Evolutionary conservation across 1,140 invertebrate species (phyloP), one percentile per base, ranked within the genome.

Genomic region (Hylaeus anthracinus): DNA sequence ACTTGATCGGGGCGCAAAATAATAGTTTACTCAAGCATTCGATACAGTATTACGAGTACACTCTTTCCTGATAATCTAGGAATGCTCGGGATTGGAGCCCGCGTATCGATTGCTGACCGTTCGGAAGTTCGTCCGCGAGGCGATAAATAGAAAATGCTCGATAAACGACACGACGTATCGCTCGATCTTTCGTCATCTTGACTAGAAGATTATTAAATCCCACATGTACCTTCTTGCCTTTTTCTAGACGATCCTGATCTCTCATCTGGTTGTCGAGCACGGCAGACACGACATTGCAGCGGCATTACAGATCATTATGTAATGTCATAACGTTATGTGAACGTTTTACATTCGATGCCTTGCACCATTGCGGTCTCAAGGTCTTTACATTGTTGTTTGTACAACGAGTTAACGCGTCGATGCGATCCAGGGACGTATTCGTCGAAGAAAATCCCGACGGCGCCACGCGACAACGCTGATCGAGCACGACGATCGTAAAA

Each of bases 361-460:
- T 87, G 87, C 85, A 87, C 85, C 88, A 87, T 84, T 83, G 82
- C 86, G 80, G 81, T 91, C 88, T 91, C 92, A 93, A 93, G 92
- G 92, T 91, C 91, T 85, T 65, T 80, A 88, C 90, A 90, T 92
- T 93, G 91, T 93, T 92, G 89, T 93, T 92, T 93, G 90, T 89
- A 89, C 89, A 87, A 82, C 82, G 84, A 84, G 89, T 92, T 92
- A 92, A 86, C 90, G 82, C 87, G 80, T 83, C 72, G 76, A 76
- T 79, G 76, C 70, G 63, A 77, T 87, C 84, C 91, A 91, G 88
- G 89, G 86, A 88, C 89, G 86, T 83, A 86, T 65, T 9, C 58
- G 53, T 58, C 53, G 72, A 73, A 63, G 84, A 86, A 86, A 82
- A 86, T 85, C 67, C 63, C 61, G 37, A 5, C 56, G 15, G 56